Evolutionary conservation across 2,113 vertebrate genomes (phyloP).

Genomic region (Crotalus tigris): DNA sequence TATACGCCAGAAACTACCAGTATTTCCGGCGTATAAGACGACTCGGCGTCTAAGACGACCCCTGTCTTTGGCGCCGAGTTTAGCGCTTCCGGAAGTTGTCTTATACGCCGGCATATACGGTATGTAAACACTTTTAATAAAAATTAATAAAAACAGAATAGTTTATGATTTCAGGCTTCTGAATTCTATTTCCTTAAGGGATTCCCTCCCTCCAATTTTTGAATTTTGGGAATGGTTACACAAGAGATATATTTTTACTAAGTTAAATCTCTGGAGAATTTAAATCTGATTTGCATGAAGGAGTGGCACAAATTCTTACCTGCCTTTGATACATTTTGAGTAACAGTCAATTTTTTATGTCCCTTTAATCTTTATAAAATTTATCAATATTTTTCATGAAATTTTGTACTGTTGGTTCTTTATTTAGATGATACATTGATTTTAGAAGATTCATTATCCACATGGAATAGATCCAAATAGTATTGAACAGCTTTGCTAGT

Average conservation of each 20-base stretch:
- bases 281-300: not conserved
- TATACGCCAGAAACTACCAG: no score
- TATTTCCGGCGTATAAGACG: no score
- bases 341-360: not conserved
- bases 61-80: no score
- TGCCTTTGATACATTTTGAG: not conserved
- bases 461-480: not conserved
- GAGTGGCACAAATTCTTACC: not conserved
- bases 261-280: not conserved
- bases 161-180: not conserved
- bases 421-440: not conserved
- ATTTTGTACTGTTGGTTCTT: not conserved
- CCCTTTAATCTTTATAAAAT: not conserved
- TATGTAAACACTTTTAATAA: not conserved
- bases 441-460: not conserved
- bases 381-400: not conserved
- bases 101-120: no score
- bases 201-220: not conserved
- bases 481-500: not conserved
- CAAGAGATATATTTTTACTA: not conserved
- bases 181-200: not conserved
- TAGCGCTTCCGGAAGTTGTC: no score
- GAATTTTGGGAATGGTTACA: not conserved
- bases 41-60: no score
- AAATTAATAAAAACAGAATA: not conserved